Base-by-base conservation (phyloP, 2,113 vertebrate species). In the Pristiophorus japonicus region DNA sequence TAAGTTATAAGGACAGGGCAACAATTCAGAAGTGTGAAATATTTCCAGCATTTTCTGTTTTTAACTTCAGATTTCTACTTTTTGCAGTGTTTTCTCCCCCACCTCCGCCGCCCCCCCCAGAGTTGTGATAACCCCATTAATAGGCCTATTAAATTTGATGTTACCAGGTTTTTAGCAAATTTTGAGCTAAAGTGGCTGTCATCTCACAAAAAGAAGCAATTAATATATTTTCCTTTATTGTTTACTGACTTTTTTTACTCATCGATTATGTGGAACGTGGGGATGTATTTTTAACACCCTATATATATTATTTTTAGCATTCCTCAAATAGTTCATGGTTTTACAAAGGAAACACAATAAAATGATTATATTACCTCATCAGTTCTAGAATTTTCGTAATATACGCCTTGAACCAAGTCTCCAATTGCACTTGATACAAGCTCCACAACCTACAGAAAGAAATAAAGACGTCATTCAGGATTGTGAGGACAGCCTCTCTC, bases 321-420 rank as follows among this genome's bases (percentile, higher is more conserved):
- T 73, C 42, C 93, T 94, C 66, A 94, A 92, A 92, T 47, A 70
- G 65, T 70, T 94, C 93, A 94, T 47, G 38, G 4, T 42, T 67
- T 94, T 95, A 81, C 73, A 95, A 95, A 95, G 18, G 78, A 62
- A 63, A 63, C 8, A 59, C 78, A 63, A 78, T 45, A 47, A 81
- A 55, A 16, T 73, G 42, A 84, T 95, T 95, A 90, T 96, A 97
- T 97, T 98, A 99, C 99, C 98, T 99, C 98, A 62, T 96, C 95
- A 45, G 96, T 97, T 96, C 96, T 97, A 96, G 97, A 97, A 96
- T 98, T 98, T 97, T 99, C 99, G 84, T 97, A 98, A 97, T 99
- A 99, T 96, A 99, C 97, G 84, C 99, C 99, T 97, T 99, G 99
- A 96, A 99, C 98, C 97, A 99, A 97, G 96, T 99, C 99, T 96